phyloP scores from a whole-genome alignment of 2,888 invertebrate species.

The Ochlodes sylvanus region DNA sequence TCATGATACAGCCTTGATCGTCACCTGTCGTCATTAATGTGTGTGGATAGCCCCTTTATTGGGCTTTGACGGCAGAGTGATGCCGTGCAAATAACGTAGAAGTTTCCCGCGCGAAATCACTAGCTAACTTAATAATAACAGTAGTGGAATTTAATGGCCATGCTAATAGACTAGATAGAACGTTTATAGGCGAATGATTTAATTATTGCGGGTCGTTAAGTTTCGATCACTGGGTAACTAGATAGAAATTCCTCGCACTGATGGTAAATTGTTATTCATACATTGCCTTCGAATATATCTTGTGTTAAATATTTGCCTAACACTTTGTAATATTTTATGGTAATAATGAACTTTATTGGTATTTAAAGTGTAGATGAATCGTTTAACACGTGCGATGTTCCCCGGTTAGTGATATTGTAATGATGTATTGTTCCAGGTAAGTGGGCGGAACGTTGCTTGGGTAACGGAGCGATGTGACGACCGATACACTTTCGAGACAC shows the following conservation, averaged over 20 bases:
- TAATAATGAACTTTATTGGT: slow-evolving; percentile 39
- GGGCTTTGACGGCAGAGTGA: neutral
- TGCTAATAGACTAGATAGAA: slow-evolving; percentile 55
- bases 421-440: slow-evolving; percentile 84
- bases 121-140: slow-evolving; percentile 59
- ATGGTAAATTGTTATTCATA: slow-evolving; percentile 7
- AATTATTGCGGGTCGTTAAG: slow-evolving; percentile 58
- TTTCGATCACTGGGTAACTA: slow-evolving; percentile 42
- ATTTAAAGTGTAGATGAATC: slow-evolving; percentile 58
- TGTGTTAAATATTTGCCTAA: neutral
- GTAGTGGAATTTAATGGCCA: slow-evolving; percentile 55
- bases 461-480: slow-evolving; percentile 64
- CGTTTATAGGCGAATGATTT: slow-evolving; percentile 55
- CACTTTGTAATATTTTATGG: slow-evolving; percentile 29
- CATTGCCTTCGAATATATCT: neutral
- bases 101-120: slow-evolving; percentile 53
- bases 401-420: slow-evolving; percentile 76
- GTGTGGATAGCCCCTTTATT: neutral
- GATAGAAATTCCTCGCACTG: slow-evolving; percentile 19
- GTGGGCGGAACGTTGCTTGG: slow-evolving; percentile 68
- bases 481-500: slow-evolving; percentile 61
- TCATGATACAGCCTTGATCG: too few species aligned
- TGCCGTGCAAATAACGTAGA: slow-evolving; percentile 48
- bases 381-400: slow-evolving; percentile 63
- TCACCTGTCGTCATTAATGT: too few species aligned